Evolutionary conservation across 2,113 vertebrate genomes (phyloP).

Genomic region (Harpagus bidentatus): DNA sequence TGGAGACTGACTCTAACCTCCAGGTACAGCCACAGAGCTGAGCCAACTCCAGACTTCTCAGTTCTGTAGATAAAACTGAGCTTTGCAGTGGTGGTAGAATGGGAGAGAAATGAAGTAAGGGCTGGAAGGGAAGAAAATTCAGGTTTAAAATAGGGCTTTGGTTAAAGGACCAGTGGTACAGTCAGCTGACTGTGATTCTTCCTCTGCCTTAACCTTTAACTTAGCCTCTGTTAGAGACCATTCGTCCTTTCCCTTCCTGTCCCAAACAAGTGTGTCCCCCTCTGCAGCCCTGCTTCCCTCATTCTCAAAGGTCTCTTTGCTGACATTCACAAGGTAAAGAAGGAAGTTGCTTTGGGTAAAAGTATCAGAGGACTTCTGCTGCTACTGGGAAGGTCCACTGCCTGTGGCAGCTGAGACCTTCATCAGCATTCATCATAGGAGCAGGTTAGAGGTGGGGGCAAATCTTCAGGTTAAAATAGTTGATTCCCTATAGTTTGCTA

Average conservation of each 20-base stretch:
- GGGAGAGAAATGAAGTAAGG: not conserved
- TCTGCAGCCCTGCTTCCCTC: not conserved
- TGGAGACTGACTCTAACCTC: not conserved
- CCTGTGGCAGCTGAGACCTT: not conserved
- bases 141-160: not conserved
- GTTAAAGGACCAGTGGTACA: not conserved
- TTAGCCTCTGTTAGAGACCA: not conserved
- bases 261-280: too few relatives aligned
- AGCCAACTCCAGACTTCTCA: not conserved
- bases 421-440: not conserved
- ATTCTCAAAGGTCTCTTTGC: not conserved
- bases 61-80: not conserved
- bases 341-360: not conserved
- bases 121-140: not conserved
- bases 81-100: not conserved
- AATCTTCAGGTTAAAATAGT: not conserved
- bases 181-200: not conserved
- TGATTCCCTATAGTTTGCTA: not conserved
- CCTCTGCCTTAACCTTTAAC: not conserved
- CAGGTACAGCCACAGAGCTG: not conserved
- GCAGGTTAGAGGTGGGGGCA: not conserved
- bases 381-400: not conserved
- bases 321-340: not conserved
- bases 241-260: not conserved
- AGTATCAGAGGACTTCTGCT: not conserved